These are phyloP conservation scores for Gallinago solitaria DNA, from an alignment of 2,797 vertebrate genomes.

Conservation along the genomic window DNA sequence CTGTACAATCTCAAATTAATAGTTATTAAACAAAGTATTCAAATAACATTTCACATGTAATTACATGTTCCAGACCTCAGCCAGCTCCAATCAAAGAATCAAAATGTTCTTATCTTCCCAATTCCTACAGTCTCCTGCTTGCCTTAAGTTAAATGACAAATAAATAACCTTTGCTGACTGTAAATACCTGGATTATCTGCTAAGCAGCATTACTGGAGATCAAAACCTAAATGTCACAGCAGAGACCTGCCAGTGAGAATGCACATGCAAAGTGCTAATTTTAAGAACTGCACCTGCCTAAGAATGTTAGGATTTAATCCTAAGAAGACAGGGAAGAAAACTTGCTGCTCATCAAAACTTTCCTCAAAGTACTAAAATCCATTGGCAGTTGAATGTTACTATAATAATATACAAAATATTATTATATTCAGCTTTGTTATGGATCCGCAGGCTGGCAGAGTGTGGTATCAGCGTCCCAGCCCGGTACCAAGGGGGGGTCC, in stretches of 20 bases:
- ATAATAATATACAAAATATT: background rate
- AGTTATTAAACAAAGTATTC: background rate
- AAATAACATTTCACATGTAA: background rate
- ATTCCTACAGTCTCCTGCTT: background rate
- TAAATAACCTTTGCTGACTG: conserved; percentile 10
- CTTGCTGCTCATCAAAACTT: background rate
- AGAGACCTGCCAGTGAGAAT: background rate
- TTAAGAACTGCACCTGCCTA: background rate
- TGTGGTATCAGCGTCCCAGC: fast-evolving
- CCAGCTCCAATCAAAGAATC: background rate
- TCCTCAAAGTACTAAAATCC: background rate
- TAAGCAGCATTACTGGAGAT: background rate
- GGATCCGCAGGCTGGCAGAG: fast-evolving
- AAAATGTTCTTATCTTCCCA: background rate
- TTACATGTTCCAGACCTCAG: background rate
- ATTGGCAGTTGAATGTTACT: background rate
- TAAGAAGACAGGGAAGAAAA: background rate
- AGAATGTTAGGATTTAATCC: background rate
- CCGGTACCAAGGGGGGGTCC: fast-evolving
- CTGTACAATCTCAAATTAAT: background rate
- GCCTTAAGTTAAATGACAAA: background rate
- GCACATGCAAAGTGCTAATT: background rate
- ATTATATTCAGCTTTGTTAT: background rate
- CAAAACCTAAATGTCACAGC: background rate
- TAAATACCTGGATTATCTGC: conserved; percentile 9